These are phyloP conservation scores for Anthopleura xanthogrammica DNA, from an alignment of 92 coral and sea anemone genomes.

Conservation along the genomic window DNA sequence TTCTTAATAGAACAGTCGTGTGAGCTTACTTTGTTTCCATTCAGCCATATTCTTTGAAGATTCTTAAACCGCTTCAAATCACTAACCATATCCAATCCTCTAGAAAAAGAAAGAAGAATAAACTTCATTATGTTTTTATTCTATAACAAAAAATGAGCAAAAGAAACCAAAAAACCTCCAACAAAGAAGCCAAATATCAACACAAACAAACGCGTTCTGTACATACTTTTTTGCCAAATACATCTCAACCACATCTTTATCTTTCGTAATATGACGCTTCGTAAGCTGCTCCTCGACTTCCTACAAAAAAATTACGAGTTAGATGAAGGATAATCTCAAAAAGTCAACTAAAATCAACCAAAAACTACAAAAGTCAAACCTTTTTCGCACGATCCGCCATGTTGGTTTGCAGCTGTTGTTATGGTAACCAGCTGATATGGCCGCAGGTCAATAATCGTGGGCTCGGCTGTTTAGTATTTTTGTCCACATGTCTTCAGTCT, in stretches of 20 bases:
- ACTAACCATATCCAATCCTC: constrained; percentile 63
- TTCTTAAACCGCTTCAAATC: constrained; percentile 70
- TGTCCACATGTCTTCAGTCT: constrained; percentile 13
- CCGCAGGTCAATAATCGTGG: constrained; percentile 16
- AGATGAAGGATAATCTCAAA: not conserved
- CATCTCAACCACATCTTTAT: constrained; percentile 79
- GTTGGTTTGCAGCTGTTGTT: constrained; percentile 48
- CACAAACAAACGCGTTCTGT: not conserved
- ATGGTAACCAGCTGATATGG: constrained; percentile 47
- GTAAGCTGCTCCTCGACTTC: constrained; percentile 72
- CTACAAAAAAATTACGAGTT: constrained; percentile 22
- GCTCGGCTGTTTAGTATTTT: constrained; percentile 10
- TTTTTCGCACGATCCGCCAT: constrained; percentile 68
- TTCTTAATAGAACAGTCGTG: no score
- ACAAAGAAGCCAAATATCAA: constrained; percentile 5
- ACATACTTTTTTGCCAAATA: constrained; percentile 74
- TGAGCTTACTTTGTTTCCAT: constrained; percentile 83
- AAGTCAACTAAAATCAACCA: not conserved
- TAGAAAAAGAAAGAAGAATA: constrained; percentile 11
- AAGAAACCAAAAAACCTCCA: not conserved
- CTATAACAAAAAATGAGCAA: not conserved
- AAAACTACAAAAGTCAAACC: constrained; percentile 42
- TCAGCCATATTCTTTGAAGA: constrained; percentile 88
- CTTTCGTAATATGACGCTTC: constrained; percentile 64
- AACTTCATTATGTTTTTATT: not conserved